Conservation (phyloP, 2,797 vertebrate species). For the Gadopsis marmoratus region DNA sequence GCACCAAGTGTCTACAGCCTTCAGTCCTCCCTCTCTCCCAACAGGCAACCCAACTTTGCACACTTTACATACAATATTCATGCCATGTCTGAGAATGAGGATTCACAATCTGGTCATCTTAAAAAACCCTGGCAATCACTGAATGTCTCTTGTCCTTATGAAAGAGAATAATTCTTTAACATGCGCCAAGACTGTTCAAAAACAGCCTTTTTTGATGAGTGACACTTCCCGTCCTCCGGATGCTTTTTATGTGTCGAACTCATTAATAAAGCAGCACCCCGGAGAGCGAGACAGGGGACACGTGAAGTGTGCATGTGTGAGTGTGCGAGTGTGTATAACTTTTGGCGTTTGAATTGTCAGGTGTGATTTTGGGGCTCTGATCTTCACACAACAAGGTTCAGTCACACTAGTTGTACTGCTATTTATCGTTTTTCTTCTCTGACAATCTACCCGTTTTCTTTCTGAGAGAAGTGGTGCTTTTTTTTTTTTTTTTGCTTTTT, state of each 20-base stretch:
- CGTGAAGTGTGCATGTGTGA: conserved; percentile 66
- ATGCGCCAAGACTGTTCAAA: conserved; percentile 97
- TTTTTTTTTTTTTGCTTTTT: conserved; percentile 48
- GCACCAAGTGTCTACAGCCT: conserved; percentile 71
- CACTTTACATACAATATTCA: conserved; percentile 97
- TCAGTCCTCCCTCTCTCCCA: conserved; percentile 80
- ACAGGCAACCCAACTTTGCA: conserved; percentile 91
- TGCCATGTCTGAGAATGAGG: conserved; percentile 90
- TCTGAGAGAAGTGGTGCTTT: conserved; percentile 63
- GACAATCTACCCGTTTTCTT: conserved; percentile 69
- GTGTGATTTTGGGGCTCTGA: conserved; percentile 96
- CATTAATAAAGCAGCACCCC: conserved; percentile 98
- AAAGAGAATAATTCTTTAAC: conserved; percentile 98
- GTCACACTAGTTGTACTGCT: conserved; percentile 89
- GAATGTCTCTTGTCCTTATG: conserved; percentile 94
- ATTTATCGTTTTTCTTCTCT: conserved; percentile 85
- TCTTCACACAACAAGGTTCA: conserved; percentile 94
- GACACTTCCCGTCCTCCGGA: conserved; percentile 95
- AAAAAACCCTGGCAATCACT: conserved; percentile 87
- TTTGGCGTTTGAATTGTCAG: conserved; percentile 97
- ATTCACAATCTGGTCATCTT: conserved; percentile 96
- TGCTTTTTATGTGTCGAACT: conserved; percentile 99
- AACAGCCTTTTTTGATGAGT: conserved; percentile 96
- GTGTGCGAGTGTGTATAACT: conserved; percentile 77
- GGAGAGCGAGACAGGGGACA: conserved; percentile 88